Percentiles rank a stretch among this genome's conserved stretches.
Evolutionary conservation across 1,140 invertebrate species (phyloP).

Genomic region (Drosophila sproati): DNA sequence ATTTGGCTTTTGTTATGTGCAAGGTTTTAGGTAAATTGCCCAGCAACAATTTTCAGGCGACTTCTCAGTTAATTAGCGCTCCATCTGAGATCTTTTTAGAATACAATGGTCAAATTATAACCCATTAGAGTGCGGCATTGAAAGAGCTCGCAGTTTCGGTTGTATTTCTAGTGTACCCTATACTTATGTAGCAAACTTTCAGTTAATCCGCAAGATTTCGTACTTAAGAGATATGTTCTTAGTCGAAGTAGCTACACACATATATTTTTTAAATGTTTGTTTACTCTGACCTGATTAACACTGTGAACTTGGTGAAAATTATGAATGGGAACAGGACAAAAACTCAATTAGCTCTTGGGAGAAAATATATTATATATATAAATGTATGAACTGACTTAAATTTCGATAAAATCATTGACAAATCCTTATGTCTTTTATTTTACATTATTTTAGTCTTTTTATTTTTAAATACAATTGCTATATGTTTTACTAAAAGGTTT

Average conservation of each 20-base stretch:
- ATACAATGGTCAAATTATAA: conserved; percentile 74
- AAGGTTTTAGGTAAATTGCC: conserved; percentile 45
- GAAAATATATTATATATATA: too few species aligned
- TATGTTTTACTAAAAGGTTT: too few species aligned
- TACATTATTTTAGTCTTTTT: neutral
- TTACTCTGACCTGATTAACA: conserved; percentile 8
- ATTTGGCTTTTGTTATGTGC: conserved; percentile 55
- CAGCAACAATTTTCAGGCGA: conserved; percentile 34
- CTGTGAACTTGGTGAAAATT: neutral
- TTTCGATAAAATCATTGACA: too few species aligned
- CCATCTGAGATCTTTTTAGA: conserved; percentile 39
- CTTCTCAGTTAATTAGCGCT: conserved; percentile 76
- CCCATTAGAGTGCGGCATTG: conserved; percentile 71
- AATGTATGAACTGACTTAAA: too few species aligned
- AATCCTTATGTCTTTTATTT: neutral
- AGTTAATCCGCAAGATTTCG: neutral
- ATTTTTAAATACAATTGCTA: too few species aligned
- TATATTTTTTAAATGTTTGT: neutral
- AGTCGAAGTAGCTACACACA: too few species aligned
- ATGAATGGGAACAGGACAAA: neutral
- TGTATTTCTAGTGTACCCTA: neutral
- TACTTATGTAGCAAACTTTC: conserved; percentile 1
- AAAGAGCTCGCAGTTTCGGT: conserved; percentile 35
- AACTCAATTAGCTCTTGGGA: neutral
- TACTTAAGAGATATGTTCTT: neutral